Evolutionary conservation across 2,113 vertebrate genomes (phyloP).

Genomic region (Phrynosoma platyrhinos): DNA sequence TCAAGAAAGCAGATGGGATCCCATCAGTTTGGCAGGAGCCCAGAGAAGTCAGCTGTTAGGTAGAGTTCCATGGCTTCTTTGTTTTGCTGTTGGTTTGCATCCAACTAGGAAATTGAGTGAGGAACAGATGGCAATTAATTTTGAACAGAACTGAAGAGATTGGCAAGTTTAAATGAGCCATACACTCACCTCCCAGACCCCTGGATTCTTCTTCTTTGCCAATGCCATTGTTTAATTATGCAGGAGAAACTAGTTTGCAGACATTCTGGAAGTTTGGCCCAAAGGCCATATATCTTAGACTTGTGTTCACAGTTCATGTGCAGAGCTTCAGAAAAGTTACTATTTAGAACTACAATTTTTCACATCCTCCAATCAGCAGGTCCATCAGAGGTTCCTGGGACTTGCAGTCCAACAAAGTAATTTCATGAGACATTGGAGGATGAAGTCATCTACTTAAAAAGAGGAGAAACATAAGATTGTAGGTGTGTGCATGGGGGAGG

Average conservation of each 20-base stretch:
- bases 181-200: slow-evolving; percentile 17
- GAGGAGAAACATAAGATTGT: too few species aligned
- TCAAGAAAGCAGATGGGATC: slow-evolving; percentile 66
- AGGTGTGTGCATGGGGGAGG: too few species aligned
- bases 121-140: slow-evolving; percentile 70
- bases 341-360: neutral
- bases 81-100: slow-evolving; percentile 49
- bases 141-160: slow-evolving; percentile 59
- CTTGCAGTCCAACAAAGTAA: too few species aligned
- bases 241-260: slow-evolving; percentile 1
- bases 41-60: slow-evolving; percentile 51
- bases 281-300: neutral
- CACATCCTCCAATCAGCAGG: too few species aligned
- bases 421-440: too few species aligned
- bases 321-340: too few species aligned
- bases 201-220: slow-evolving; percentile 13
- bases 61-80: slow-evolving; percentile 30
- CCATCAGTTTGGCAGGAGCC: slow-evolving; percentile 24
- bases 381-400: too few species aligned
- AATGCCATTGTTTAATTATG: neutral
- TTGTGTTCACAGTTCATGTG: too few species aligned
- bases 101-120: slow-evolving; percentile 40
- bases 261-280: neutral
- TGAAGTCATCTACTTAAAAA: too few species aligned
- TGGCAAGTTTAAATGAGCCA: slow-evolving; percentile 47